Evolutionary conservation across 1,140 invertebrate species (phyloP), one percentile per base, ranked within the genome.

Genomic region (Leptopilina clavipes): DNA sequence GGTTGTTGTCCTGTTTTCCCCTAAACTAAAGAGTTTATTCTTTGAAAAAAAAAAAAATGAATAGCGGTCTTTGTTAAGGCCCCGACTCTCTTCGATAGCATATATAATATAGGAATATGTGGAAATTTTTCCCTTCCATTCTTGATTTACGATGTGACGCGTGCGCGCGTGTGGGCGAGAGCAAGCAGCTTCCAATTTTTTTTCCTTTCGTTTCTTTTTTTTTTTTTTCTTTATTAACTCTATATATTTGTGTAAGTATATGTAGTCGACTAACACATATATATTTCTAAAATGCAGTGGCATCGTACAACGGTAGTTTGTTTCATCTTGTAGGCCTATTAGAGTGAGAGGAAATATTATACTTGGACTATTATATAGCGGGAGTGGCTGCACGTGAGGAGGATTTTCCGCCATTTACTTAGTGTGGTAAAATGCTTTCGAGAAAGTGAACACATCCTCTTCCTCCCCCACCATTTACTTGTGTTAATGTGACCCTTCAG

Each of bases 261-360:
- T 31, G 25, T 5, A 5, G 10, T 12, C 0, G 10, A 25, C 11
- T 25, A 65, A 11, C 45, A 48, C 45, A 48, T 25, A 25, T 65
- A 31, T 31, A 31, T 65, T 56, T 65, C 11, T 65, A 65, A 14
- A 65, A 48, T n/a, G 48, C 48, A 52, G 48, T 65, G 25, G 59
- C 59, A 65, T 7, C 59, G 12, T 22, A 31, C 59, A 65, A 65
- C 59, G 59, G 59, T 65, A 65, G 59, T 65, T 65, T 31, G 59
- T 31, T 65, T 31, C 22, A 31, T 31, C 59, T 31, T n/a, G 22
- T 12, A 31, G 22, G 25, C n/a, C 22, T 31, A 31, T 65, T 19
- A 8, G 17, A 54, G 17, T 18, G 19, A 54, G 25, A 22, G 25
- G 19, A 45, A 45, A 52, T 52, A 52, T 52, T 17, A 52, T 52